These are phyloP conservation scores for Hiodon alosoides DNA, from an alignment of 2,113 vertebrate genomes.

Conservation along the genomic window DNA sequence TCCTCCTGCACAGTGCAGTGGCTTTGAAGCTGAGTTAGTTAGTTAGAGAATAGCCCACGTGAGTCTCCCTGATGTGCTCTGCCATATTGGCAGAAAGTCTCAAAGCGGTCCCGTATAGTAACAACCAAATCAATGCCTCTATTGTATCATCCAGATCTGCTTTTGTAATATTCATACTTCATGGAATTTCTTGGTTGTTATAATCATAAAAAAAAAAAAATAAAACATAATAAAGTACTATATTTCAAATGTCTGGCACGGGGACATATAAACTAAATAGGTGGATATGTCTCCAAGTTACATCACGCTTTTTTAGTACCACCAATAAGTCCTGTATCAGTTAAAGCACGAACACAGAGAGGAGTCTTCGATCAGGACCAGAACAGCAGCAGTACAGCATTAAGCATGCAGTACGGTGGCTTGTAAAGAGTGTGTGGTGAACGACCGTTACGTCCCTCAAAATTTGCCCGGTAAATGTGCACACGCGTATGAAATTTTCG, in stretches of 20 bases:
- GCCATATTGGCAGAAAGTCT: conserved; percentile 10
- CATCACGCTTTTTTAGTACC: too few species aligned
- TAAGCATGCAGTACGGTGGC: neutral
- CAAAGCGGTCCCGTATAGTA: neutral
- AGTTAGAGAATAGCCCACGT: neutral
- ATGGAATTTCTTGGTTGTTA: neutral
- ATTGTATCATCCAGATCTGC: neutral
- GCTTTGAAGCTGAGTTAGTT: conserved; percentile 21
- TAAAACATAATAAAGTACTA: neutral
- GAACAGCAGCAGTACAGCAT: neutral
- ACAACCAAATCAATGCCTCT: conserved; percentile 1
- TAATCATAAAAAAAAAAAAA: too few species aligned
- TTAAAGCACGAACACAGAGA: neutral
- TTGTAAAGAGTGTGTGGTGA: neutral
- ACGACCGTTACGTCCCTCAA: neutral
- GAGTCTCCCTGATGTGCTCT: neutral
- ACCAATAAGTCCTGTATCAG: neutral
- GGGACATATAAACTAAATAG: neutral
- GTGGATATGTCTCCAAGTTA: too few species aligned
- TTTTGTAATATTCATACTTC: neutral
- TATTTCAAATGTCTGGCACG: neutral
- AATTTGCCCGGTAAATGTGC: too few species aligned
- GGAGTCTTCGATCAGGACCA: neutral
- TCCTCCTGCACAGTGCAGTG: neutral
- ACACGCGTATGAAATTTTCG: too few species aligned